Conservation (phyloP, 2,888 invertebrate species). For the Merodon equestris region DNA sequence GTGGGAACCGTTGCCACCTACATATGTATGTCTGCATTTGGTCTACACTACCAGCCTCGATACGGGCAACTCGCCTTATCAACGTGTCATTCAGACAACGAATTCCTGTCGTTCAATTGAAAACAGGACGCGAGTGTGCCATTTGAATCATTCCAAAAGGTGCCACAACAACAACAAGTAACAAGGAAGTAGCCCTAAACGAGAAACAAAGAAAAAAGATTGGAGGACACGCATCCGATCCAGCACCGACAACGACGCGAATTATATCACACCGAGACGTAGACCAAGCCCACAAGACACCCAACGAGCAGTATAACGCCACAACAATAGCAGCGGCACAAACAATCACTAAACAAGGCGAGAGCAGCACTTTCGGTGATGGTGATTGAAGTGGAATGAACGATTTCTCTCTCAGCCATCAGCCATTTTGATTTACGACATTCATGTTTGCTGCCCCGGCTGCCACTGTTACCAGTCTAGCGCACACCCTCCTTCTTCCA, state of each 20-base stretch:
- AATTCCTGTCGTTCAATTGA: slow-evolving; percentile 61
- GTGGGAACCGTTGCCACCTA: slow-evolving; percentile 59
- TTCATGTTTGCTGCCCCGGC: slow-evolving; percentile 64
- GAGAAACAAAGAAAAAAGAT: not conserved
- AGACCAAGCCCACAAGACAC: slow-evolving; percentile 63
- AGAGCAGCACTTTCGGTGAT: slow-evolving; percentile 67
- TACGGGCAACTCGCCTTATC: slow-evolving; percentile 57
- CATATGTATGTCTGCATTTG: no score
- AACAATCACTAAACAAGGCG: slow-evolving; percentile 46
- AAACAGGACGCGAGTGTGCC: slow-evolving; percentile 32
- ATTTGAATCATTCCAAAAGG: slow-evolving; percentile 49
- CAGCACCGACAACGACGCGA: slow-evolving; percentile 27
- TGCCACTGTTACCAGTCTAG: slow-evolving; percentile 47
- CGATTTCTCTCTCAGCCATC: slow-evolving; percentile 73
- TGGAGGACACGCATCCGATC: slow-evolving; percentile 34
- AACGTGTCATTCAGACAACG: slow-evolving; percentile 58
- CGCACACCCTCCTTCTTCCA: slow-evolving; percentile 45
- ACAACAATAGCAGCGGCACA: slow-evolving; percentile 24
- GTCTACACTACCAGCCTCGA: no score
- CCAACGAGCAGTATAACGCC: slow-evolving; percentile 32
- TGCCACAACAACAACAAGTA: slow-evolving; percentile 9
- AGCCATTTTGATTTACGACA: slow-evolving; percentile 79
- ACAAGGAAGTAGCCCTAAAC: slow-evolving; percentile 10
- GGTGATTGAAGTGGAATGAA: slow-evolving; percentile 73
- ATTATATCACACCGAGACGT: slow-evolving; percentile 25